Conservation (phyloP, 2,797 vertebrate species). For the Pyrocephalus nanus region DNA sequence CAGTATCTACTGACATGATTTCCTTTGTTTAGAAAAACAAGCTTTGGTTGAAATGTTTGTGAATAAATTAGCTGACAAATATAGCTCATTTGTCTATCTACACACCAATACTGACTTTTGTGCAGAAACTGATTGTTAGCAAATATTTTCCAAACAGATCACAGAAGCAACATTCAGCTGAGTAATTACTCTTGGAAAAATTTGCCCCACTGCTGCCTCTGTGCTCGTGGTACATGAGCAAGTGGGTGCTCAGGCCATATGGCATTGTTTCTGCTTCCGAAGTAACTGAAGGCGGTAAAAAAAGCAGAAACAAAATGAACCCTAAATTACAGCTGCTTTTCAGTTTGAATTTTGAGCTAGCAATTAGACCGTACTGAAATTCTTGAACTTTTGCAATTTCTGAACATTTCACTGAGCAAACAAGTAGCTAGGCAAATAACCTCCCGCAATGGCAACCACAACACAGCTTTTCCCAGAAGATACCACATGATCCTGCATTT, state of each 20-base stretch:
- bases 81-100: neutral
- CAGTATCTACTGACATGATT: neutral
- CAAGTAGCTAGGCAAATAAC: neutral
- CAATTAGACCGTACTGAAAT: neutral
- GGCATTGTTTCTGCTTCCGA: neutral
- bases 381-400: neutral
- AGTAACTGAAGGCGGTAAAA: neutral
- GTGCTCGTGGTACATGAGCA: rapidly evolving
- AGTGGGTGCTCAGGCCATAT: neutral
- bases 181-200: neutral
- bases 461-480: neutral
- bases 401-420: neutral
- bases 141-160: constrained; percentile 7
- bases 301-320: neutral
- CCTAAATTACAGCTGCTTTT: neutral
- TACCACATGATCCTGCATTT: neutral
- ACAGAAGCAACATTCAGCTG: neutral
- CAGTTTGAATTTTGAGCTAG: neutral
- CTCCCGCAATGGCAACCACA: neutral
- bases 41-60: neutral
- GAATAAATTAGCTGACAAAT: neutral
- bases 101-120: neutral
- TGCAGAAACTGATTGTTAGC: neutral
- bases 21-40: neutral
- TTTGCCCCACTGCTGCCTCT: neutral